Evolutionary conservation across 2,888 invertebrate species (phyloP).

Genomic region (Danaus chrysippus): DNA sequence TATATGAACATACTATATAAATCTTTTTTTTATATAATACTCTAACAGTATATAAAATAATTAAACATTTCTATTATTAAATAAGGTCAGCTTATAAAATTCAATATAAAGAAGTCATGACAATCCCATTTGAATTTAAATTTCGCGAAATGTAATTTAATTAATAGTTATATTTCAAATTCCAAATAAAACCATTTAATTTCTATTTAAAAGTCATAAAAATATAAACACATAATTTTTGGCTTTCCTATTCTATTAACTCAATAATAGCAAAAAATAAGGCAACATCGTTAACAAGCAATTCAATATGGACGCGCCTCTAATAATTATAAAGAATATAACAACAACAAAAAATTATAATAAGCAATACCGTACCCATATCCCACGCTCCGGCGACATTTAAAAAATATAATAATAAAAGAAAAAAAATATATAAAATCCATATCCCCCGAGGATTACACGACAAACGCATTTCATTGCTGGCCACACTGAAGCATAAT

Average conservation of each 20-base stretch:
- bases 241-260: too few relatives aligned
- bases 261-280: too few relatives aligned
- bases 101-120: neutral
- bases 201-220: too few relatives aligned
- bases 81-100: neutral
- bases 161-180: neutral
- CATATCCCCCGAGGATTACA: constrained; percentile 74
- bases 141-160: neutral
- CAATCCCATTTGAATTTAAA: neutral
- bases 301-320: constrained; percentile 3
- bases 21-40: too few relatives aligned
- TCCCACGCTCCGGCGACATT: constrained; percentile 59
- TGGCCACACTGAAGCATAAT: constrained; percentile 70
- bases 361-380: constrained; percentile 45
- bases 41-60: too few relatives aligned
- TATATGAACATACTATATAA: too few relatives aligned
- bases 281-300: neutral
- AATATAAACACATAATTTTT: too few relatives aligned
- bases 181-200: neutral
- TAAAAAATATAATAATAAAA: constrained; percentile 62
- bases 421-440: constrained; percentile 64
- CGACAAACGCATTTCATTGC: constrained; percentile 74
- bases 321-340: constrained; percentile 14
- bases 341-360: constrained; percentile 30
- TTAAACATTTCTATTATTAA: too few relatives aligned